A percentile compares a stretch with the other conserved stretches of the same genome.
phyloP scores from a whole-genome alignment of 2,888 invertebrate genomes.

The Lasioglossum malachurum region DNA sequence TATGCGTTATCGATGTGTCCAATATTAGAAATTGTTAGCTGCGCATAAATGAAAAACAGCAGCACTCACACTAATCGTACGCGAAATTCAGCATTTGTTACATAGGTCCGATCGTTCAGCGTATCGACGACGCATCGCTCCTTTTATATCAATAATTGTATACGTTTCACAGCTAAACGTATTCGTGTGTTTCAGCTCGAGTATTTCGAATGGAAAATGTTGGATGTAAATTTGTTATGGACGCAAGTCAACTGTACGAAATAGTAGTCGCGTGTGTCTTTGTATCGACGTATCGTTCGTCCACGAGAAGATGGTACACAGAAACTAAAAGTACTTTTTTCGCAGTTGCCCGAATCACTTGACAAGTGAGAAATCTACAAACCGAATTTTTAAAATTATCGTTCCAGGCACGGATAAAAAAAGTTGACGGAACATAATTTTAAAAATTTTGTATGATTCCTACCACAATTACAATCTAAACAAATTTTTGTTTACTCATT shows the following conservation, averaged over 20 bases:
- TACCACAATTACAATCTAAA: too few species aligned
- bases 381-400: too few species aligned
- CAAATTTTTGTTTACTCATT: too few species aligned
- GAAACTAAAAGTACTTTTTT: background rate
- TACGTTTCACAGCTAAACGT: background rate
- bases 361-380: too few species aligned
- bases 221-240: slow-evolving; percentile 22
- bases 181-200: background rate
- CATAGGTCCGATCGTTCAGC: background rate
- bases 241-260: slow-evolving; percentile 11
- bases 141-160: slow-evolving; percentile 30
- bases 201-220: background rate
- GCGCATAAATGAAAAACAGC: background rate
- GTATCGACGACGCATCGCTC: slow-evolving; percentile 21
- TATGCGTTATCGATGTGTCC: background rate
- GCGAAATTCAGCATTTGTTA: background rate
- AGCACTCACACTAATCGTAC: background rate
- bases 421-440: too few species aligned
- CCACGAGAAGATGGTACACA: background rate
- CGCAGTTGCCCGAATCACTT: too few species aligned
- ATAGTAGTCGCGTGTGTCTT: slow-evolving; percentile 8
- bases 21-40: background rate
- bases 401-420: too few species aligned
- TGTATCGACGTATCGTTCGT: background rate
- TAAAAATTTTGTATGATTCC: too few species aligned